Base-by-base conservation (phyloP, 2,113 vertebrate genomes). In the Ursus arctos region DNA sequence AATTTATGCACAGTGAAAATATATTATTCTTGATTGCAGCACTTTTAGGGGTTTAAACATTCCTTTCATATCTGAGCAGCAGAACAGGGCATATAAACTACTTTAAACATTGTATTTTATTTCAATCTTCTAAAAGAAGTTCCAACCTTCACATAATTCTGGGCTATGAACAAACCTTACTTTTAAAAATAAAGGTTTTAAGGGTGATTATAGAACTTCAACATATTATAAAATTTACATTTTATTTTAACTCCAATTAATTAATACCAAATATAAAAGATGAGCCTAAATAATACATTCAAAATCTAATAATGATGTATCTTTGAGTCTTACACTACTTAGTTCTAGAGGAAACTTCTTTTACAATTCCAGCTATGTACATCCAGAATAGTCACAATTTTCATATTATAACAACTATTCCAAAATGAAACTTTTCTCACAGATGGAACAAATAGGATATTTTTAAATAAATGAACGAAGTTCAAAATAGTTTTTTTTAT, bases 401-500 rank as follows among this genome's bases (percentile, higher is more conserved):
- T 26, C 13, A 82, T 59, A 51, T 59, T 82, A 90, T 47, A 87
- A 74, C 21, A 96, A 79, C 14, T 47, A 57, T 59, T 65, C 11
- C 67, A 96, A 93, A 95, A 91, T 77, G 0, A 88, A 89, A 82
- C 40, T 61, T 82, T 9, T 90, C 88, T 87, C 82, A 91, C 12
- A 96, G 33, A 79, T 83, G 43, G 69, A 83, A 82, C 8, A 97
- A 89, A 87, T 49, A 92, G n/a, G 16, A 61, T 81, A 84, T 55
- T 12, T 59, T 67, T 77, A 76, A 83, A 93, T 72, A 96, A 97
- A 90, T 53, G 79, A 85, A 79, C 7, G 93, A 84, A 61, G 69
- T 14, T 92, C n/a, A 88, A 91, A 97, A 88, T 81, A 80, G 59
- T 67, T 85, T 93, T 92, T 96, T 9, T 85, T 33, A 55, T 91